These are phyloP conservation scores for Eucriotettix oculatus DNA, from an alignment of 2,888 invertebrate genomes.

Conservation along the genomic window DNA sequence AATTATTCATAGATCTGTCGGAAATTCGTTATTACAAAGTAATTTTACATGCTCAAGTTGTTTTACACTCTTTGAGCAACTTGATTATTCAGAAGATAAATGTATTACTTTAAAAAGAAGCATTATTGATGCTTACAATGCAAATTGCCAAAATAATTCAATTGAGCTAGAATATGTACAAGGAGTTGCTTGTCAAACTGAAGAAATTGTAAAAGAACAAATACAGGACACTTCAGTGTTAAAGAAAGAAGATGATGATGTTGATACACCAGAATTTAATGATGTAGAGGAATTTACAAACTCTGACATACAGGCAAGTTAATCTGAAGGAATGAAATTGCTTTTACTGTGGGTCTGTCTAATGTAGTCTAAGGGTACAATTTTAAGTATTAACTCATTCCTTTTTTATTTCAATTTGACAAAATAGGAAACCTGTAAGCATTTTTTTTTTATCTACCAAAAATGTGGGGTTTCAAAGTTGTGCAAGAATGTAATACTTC, in stretches of 20 bases:
- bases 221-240: not conserved
- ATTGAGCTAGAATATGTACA: slow-evolving; percentile 9
- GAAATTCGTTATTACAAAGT: slow-evolving; percentile 6
- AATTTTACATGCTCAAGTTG: slow-evolving; percentile 14
- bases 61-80: slow-evolving; percentile 14
- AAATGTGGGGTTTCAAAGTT: too few relatives aligned
- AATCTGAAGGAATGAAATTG: not conserved
- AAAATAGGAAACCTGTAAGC: too few relatives aligned
- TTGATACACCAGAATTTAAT: slow-evolving; percentile 1
- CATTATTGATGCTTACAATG: slow-evolving; percentile 10
- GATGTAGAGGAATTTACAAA: not conserved
- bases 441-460: too few relatives aligned
- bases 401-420: too few relatives aligned
- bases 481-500: too few relatives aligned
- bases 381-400: too few relatives aligned
- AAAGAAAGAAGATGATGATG: slow-evolving; percentile 8
- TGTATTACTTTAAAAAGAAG: slow-evolving; percentile 10
- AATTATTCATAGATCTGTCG: slow-evolving; percentile 8
- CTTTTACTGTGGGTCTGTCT: not conserved
- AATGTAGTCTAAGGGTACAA: too few relatives aligned
- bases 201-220: slow-evolving; percentile 3
- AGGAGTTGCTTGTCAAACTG: slow-evolving; percentile 14
- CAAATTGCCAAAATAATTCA: slow-evolving; percentile 8
- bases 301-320: not conserved
- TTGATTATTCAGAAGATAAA: slow-evolving; percentile 14